Percentiles rank a stretch among this genome's conserved stretches.
These are phyloP conservation scores for Pristiophorus japonicus DNA, from an alignment of 2,113 vertebrate genomes.

Conservation along the genomic window DNA sequence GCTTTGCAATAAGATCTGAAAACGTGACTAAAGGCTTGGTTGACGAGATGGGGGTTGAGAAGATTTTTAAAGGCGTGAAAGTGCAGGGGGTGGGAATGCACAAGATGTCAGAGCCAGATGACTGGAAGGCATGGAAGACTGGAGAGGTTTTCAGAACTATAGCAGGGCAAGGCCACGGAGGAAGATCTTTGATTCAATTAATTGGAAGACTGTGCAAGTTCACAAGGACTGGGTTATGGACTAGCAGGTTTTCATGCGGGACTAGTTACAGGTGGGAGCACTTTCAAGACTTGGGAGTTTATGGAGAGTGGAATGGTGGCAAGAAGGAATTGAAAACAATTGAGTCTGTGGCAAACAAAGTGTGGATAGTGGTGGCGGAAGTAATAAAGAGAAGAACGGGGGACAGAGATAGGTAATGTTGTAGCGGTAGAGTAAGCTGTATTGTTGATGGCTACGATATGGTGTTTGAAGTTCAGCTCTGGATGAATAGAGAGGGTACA, in stretches of 20 bases:
- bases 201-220: background rate
- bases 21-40: background rate
- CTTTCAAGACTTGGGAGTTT: background rate
- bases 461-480: background rate
- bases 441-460: background rate
- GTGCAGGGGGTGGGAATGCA: too few species aligned
- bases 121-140: background rate
- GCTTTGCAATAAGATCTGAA: background rate
- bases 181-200: background rate
- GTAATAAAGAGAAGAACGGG: too few species aligned
- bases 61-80: too few species aligned
- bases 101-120: background rate
- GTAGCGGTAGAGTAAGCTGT: background rate
- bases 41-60: background rate
- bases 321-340: too few species aligned
- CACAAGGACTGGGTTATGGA: background rate
- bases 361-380: background rate
- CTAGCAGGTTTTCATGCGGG: background rate
- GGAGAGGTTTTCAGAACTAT: background rate
- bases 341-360: too few species aligned
- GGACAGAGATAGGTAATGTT: background rate
- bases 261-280: too few species aligned
- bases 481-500: background rate
- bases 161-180: background rate
- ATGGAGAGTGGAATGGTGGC: too few species aligned